Evolutionary conservation across 2,888 invertebrate species (phyloP).

Genomic region (Dicranocentrus wangi): DNA sequence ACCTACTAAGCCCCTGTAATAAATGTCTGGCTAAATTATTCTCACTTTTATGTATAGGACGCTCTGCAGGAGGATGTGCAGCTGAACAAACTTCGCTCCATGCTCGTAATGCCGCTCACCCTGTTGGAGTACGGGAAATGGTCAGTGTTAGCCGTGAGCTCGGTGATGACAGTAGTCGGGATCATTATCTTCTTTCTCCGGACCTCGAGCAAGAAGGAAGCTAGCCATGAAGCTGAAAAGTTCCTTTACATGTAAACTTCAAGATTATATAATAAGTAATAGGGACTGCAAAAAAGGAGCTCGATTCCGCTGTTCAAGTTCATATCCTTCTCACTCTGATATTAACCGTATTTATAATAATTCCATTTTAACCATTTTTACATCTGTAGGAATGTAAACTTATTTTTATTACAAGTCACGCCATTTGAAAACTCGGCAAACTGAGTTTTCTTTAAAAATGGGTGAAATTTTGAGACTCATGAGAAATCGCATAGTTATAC

Average conservation of each 20-base stretch:
- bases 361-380: background rate
- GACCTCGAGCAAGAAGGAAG: constrained; percentile 36
- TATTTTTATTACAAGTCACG: too few relatives aligned
- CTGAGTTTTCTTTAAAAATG: too few relatives aligned
- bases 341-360: background rate
- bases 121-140: constrained; percentile 60
- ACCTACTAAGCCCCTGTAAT: constrained; percentile 8
- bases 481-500: too few relatives aligned
- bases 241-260: constrained; percentile 36
- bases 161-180: constrained; percentile 50
- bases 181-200: constrained; percentile 50
- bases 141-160: constrained; percentile 51
- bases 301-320: background rate
- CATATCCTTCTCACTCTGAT: background rate
- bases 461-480: too few relatives aligned
- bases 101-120: constrained; percentile 49
- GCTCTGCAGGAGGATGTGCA: constrained; percentile 47
- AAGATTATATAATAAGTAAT: background rate
- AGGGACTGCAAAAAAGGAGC: background rate
- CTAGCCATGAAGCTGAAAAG: constrained; percentile 40
- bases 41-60: constrained; percentile 29
- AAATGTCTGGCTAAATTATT: constrained; percentile 19
- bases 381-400: background rate
- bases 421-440: too few relatives aligned
- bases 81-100: constrained; percentile 35